phyloP scores from a whole-genome alignment of 2,797 vertebrate genomes.

The Steatocranus sp. region DNA sequence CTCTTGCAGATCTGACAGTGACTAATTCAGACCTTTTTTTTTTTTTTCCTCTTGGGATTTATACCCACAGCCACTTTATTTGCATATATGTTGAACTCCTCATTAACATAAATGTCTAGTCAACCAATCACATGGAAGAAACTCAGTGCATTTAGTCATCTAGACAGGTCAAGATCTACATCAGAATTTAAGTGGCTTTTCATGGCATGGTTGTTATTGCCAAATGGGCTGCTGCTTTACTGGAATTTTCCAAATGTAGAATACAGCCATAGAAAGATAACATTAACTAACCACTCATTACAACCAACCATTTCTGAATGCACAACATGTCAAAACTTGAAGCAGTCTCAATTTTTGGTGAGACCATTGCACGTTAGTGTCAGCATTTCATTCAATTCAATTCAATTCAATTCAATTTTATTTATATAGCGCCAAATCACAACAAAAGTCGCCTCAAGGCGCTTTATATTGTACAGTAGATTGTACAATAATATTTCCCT shows the following conservation, averaged over 20 bases:
- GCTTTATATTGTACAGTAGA: too few relatives aligned
- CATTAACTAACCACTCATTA: neutral
- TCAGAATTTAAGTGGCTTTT: neutral
- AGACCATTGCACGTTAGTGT: neutral
- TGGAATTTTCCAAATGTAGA: neutral
- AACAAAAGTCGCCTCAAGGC: too few relatives aligned
- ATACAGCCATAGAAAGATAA: neutral
- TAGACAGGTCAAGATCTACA: neutral
- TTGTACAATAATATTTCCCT: too few relatives aligned
- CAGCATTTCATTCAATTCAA: too few relatives aligned
- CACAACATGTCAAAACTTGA: neutral
- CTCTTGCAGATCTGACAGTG: neutral
- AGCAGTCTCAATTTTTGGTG: neutral
- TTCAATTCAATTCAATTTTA: too few relatives aligned
- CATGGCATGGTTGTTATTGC: neutral
- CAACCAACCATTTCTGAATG: neutral
- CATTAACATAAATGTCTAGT: neutral
- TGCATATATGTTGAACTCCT: neutral
- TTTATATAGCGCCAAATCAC: too few relatives aligned
- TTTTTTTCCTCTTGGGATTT: accelerated
- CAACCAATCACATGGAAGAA: neutral
- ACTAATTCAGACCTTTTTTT: neutral
- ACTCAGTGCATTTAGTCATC: neutral
- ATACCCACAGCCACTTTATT: neutral
- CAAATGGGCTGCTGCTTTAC: neutral